Percentiles rank a stretch among this genome's conserved stretches.
Evolutionary conservation across 2,113 vertebrate species (phyloP).

Genomic region (Petroica traversi): DNA sequence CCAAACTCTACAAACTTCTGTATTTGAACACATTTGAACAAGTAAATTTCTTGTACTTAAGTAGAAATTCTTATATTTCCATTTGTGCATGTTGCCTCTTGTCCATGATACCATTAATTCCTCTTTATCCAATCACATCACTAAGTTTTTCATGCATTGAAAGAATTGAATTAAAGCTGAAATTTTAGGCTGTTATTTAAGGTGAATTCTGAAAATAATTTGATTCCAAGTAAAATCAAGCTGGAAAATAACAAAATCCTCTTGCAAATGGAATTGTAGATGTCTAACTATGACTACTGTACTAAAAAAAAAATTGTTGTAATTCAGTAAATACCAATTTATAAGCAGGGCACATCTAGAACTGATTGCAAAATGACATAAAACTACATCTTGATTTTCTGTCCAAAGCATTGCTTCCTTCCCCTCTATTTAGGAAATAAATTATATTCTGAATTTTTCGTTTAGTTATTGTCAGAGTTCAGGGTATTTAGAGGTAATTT

Average conservation of each 20-base stretch:
- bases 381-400: background rate
- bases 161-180: background rate
- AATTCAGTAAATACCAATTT: background rate
- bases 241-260: background rate
- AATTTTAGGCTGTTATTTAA: background rate
- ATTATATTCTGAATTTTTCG: background rate
- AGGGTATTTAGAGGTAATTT: background rate
- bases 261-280: background rate
- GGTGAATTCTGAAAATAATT: background rate
- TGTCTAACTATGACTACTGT: background rate
- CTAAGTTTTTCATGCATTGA: background rate
- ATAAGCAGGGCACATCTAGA: rapidly evolving
- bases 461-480: background rate
- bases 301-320: background rate
- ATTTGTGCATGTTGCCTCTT: background rate
- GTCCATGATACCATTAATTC: background rate
- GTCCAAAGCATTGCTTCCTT: background rate
- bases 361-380: background rate
- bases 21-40: background rate
- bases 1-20: background rate
- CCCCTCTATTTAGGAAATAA: background rate
- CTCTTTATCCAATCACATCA: background rate
- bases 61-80: background rate
- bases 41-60: background rate
- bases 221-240: background rate